Evolutionary conservation across 30 jellyfish, hydroid and myxozoan genomes (phyloP), one percentile per base, ranked within the genome.

Genomic region (Catostylus mosaicus): DNA sequence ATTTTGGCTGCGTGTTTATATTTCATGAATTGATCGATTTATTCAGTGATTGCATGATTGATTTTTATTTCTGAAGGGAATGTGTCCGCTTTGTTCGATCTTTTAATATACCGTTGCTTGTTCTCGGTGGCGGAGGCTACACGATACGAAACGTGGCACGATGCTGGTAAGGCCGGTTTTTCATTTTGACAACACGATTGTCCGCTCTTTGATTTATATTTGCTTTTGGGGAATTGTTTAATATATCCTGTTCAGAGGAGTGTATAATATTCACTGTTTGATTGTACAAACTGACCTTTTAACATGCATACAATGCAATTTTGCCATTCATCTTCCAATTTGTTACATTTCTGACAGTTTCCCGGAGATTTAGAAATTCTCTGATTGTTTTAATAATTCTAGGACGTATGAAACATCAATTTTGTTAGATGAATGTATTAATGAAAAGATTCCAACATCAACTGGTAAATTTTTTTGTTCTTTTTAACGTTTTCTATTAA

Each of bases 111-210:
- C 99, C 99, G 1, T 56, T 95, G 96, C 88, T 95, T 32, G 97
- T 95, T 31, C 90, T 95, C 52, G 99, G 99, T 31, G 99, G 99
- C 40, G 99, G 99, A 9, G 99, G 99, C 6, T 95, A 95, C 68
- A 89, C 99, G 37, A 95, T 95, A 40, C 93, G 97, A 23, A 95
- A 95, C 61, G 99, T 95, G 36, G 91, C 99, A 10, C 92, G 99
- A 14, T 95, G 99, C 38, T 95, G 99, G 99, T 51, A 77, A 40
- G 96, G 24, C 24, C 2, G 0, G 20, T 10, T 46, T 46, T 46
- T 46, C 11, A 46, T 10, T 20, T 10, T 46, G 60, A 46, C 60
- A 46, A 52, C n/a, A 0, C 23, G 26, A 11, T 3, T 11, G 26
- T 30, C 0, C 30, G 67, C 26, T 3, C 67, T 11, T n/a, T 2